Evolutionary conservation across 23 tunicate species (phyloP), one percentile per base, ranked within the genome.

Genomic region (Clavelina lepadiformis): DNA sequence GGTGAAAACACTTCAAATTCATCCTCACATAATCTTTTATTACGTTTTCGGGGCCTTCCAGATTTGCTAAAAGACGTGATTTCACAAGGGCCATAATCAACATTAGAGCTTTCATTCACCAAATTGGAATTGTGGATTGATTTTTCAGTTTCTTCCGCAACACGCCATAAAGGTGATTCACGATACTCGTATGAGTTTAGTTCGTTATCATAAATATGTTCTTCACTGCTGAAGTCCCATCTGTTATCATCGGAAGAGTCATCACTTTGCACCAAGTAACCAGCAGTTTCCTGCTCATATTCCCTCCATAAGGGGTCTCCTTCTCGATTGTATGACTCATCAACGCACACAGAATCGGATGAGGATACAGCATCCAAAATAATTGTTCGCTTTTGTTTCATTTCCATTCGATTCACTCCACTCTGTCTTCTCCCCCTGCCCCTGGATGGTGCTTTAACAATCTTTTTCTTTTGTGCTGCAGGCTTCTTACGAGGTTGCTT

Each of bases 221-320:
- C 64, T 2, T 47, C 85, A 28, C 51, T 46, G 45, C 31, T 33
- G 38, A 33, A 35, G 30, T 30, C 51, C 78, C 78, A 70, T 51
- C 38, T 26, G 23, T 66, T 74, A 3, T 38, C 47, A 18, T 33
- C 56, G 18, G 19, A 53, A 21, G 7, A 46, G 32, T 60, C 76
- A 30, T 80, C 82, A 30, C 80, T 78, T 21, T 68, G 75, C 49
- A 68, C 28, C 2, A 71, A 33, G 38, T 71, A 71, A 11, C 69
- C 84, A 29, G 69, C 84, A n/a, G 72, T 68, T 34, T 70, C 77
- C 33, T 70, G 65, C 19, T 53, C 72, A 51, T 80, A 80, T 28
- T 80, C 86, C 31, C 70, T 51, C 86, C 86, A 80, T 51, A 80
- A 36, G 3, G 77, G 86, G 44, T 80, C 86, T 28, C 77, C 78